Evolutionary conservation across 2,888 invertebrate genomes (phyloP).

Genomic region (Odontothrips loti): DNA sequence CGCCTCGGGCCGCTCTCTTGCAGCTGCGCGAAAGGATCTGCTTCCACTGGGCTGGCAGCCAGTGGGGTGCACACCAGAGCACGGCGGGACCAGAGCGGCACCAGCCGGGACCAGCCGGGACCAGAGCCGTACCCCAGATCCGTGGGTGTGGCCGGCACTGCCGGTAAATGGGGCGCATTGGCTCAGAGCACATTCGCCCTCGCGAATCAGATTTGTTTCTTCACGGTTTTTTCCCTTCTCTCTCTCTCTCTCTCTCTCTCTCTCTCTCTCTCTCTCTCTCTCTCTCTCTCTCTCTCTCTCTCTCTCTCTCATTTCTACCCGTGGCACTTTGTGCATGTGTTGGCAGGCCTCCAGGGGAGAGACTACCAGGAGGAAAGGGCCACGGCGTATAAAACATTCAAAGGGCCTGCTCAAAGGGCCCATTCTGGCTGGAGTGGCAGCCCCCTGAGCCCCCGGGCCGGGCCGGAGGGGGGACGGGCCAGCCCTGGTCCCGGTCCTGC

Average conservation of each 20-base stretch:
- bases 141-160: too few species aligned
- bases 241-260: too few species aligned
- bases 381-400: constrained; percentile 8
- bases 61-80: too few species aligned
- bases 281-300: too few species aligned
- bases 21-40: too few species aligned
- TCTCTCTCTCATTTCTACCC: background rate
- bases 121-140: too few species aligned
- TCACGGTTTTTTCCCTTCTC: background rate
- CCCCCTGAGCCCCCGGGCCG: background rate
- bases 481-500: background rate
- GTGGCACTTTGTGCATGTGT: constrained; percentile 5
- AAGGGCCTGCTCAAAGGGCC: constrained; percentile 5
- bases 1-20: too few species aligned
- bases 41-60: too few species aligned
- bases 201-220: background rate
- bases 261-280: too few species aligned
- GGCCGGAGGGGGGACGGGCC: background rate
- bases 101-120: too few species aligned
- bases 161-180: background rate
- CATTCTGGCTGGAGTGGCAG: constrained; percentile 9
- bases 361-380: background rate
- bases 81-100: too few species aligned
- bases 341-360: background rate
- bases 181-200: background rate